Evolutionary conservation across 1,140 invertebrate genomes (phyloP), one percentile per base, ranked within the genome.

Genomic region (Ceratina calcarata): DNA sequence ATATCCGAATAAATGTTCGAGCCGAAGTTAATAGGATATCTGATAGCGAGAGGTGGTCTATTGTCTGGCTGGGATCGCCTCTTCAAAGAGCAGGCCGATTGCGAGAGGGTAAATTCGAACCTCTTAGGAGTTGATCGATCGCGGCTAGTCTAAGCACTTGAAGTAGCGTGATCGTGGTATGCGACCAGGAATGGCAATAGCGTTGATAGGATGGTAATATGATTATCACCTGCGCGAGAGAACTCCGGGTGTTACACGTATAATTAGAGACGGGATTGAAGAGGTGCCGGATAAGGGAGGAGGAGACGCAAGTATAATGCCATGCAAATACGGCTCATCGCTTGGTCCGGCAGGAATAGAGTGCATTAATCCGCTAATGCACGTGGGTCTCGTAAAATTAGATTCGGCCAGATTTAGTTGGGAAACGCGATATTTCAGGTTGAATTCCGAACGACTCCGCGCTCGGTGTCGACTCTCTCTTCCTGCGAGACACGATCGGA

Each of bases 361-460:
- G 88, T 88, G 89, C 88, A 90, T 90, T 90, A 90, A 91, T 91
- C 87, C 88, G 89, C 89, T 90, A 90, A 90, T 90, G 89, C 89
- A 90, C 89, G 86, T 85, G 89, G 89, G 86, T 88, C 86, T 85
- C 89, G 86, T 89, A 87, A 90, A 90, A 90, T 90, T 90, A 90
- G 89, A 90, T 90, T 90, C 88, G 86, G 78, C 84, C 86, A 88
- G 88, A 90, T 90, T 90, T 90, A 89, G 89, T 87, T 85, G 85
- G 37, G 86, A 88, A 89, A 89, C 84, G 86, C 86, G 88, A 90
- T 89, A 89, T 89, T 90, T 88, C 85, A 87, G 86, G 78, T 57
- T 81, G 83, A 87, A 87, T 85, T 85, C 70, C 80, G 58, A 75
- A 78, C 82, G 79, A 87, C 62, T 81, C 72, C 73, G 64, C 61